Base-by-base conservation (phyloP, 1,140 invertebrate species). In the Zaprionus camerounensis region DNA sequence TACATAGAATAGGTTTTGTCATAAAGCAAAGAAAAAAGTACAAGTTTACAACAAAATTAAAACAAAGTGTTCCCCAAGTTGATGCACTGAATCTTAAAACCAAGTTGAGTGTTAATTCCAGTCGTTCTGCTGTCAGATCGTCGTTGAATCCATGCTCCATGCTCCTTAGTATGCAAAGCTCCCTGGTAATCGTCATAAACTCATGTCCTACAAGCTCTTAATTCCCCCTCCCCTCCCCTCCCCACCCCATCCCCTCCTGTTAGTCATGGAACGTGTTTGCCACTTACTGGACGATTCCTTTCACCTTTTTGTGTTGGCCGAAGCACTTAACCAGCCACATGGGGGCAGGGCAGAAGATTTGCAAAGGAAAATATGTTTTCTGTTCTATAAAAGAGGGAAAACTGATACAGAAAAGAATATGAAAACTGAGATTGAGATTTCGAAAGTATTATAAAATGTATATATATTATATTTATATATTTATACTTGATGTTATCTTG, bases 261-360 rank as follows among this genome's bases (percentile, higher is more conserved):
- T 28, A 7, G 28, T 31, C 28, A 17, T 2, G 67, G 56, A 69
- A 69, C 56, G 57, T 69, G 67, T 69, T 69, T 59, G 15, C 15
- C 41, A 46, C 15, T 56, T 56, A 17, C 17, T 46, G 28, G 5
- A n/a, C 28, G 46, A 53, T 69, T 70, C 59, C 58, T 62, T 70
- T 75, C 51, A 62, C 66, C 46, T 51, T 24, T 53, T 63, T 69
- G 49, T 46, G 28, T 63, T 65, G 65, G 58, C 31, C 22, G 56
- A 12, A 46, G 41, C n/a, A 46, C 41, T 17, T 46, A 46, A 46
- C n/a, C 7, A 46, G 41, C 41, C 65, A 49, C 41, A 51, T 51
- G 46, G 46, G 20, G 11, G 20, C 24, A 22, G 46, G 7, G 41
- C 15, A n/a, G 5, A 6, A 41, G 38, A 41, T 49, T 49, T 49